Evolutionary conservation across 2,888 invertebrate species (phyloP), one percentile per base, ranked within the genome.

Genomic region (Pristionchus entomophagus): DNA sequence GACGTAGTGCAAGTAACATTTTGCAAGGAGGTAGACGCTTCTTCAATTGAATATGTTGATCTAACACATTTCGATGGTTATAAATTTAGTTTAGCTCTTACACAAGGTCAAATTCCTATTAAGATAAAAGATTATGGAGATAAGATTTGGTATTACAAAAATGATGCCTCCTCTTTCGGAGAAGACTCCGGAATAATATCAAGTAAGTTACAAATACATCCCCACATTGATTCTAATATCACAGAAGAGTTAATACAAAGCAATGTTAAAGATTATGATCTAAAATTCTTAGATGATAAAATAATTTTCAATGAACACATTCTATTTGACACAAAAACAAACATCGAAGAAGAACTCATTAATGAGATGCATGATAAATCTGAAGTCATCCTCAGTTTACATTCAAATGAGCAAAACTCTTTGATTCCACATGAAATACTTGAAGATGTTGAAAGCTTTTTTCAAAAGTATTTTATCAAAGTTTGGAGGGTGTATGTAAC

Each of bases 401-500:
- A 89, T 69, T 77, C 87, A 69, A 89, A 84, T 88, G 88, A 84
- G 84, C 89, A 89, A 53, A 53, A 53, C 19, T 53, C 53, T 5
- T 5, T 53, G 53, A 53, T 53, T 17, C 53, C 53, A 19, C 53
- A 53, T 53, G 53, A 53, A 22, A 85, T 85, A 17, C 81, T 85
- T 4, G 45, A 26, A 32, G 86, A 85, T 86, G 81, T 86, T 4
- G 86, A 85, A 3, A 85, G 51, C 56, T 85, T 87, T 83, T 87
- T 87, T 78, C 87, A 87, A 65, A 85, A 78, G 51, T 88, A 80
- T 87, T 88, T 56, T 51, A 41, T 88, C n/a, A 88, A 85, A 53
- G 80, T 88, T 73, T 88, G 88, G 88, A 88, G 88, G 78, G 86
- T 88, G 49, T 88, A 88, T 88, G 88, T 88, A 77, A 88, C 88